phyloP scores from a whole-genome alignment of 1,140 invertebrate genomes.

The Asobara japonica region DNA sequence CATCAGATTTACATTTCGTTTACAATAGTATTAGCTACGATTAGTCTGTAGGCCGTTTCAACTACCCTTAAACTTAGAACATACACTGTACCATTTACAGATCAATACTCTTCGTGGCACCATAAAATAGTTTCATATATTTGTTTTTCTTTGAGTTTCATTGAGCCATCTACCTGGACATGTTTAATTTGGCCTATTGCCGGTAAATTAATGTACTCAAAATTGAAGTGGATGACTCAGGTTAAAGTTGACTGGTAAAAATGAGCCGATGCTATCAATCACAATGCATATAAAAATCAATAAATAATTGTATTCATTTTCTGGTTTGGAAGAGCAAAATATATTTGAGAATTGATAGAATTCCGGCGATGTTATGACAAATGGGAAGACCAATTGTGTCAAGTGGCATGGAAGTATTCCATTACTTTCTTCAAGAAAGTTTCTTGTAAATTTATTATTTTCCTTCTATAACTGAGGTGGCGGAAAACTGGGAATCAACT shows the following conservation, averaged over 20 bases:
- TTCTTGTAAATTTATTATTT: too few relatives aligned
- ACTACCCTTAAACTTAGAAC: constrained; percentile 38
- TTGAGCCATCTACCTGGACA: constrained; percentile 4
- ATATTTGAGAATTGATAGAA: neutral
- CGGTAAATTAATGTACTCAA: neutral
- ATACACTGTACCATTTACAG: constrained; percentile 3
- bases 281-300: neutral
- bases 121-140: constrained; percentile 3
- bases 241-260: neutral
- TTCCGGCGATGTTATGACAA: neutral
- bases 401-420: neutral
- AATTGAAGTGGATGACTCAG: neutral
- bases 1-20: neutral
- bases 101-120: neutral
- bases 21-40: constrained; percentile 31
- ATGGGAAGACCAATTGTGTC: constrained; percentile 4
- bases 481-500: neutral
- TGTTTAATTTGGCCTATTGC: neutral
- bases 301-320: neutral
- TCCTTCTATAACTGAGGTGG: neutral
- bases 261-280: neutral
- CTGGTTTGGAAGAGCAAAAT: neutral
- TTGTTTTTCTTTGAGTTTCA: neutral
- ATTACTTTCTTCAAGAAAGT: neutral
- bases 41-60: constrained; percentile 44